These are phyloP conservation scores for Ariolimax columbianus DNA, from an alignment of 2,888 invertebrate genomes.

Conservation along the genomic window DNA sequence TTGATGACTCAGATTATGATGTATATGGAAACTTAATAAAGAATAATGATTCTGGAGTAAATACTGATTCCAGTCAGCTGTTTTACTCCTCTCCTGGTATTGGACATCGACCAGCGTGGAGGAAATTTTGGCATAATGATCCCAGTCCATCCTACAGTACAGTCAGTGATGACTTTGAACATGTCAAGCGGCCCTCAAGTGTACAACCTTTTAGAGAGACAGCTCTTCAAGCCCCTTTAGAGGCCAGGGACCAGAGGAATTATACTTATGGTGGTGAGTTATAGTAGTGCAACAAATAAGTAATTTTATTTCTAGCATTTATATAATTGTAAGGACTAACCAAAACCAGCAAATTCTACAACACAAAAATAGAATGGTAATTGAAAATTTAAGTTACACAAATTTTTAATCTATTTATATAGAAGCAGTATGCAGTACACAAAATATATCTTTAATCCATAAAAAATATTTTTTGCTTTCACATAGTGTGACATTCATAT, in stretches of 20 bases:
- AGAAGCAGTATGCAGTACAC: too few species aligned
- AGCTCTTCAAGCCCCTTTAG: constrained; percentile 69
- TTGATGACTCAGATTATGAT: constrained; percentile 40
- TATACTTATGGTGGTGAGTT: constrained; percentile 62
- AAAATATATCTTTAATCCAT: too few species aligned
- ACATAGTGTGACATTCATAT: background rate
- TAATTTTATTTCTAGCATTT: background rate
- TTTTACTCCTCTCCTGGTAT: constrained; percentile 53
- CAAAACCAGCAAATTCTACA: too few species aligned
- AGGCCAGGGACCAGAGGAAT: constrained; percentile 63
- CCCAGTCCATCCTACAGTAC: constrained; percentile 65
- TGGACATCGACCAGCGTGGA: constrained; percentile 63
- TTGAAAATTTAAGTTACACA: too few species aligned
- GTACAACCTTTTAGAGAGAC: constrained; percentile 68
- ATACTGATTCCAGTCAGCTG: constrained; percentile 64
- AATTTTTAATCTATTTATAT: too few species aligned
- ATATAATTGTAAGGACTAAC: background rate
- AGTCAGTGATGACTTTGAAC: constrained; percentile 51
- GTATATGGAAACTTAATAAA: constrained; percentile 53
- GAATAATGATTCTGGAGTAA: constrained; percentile 55
- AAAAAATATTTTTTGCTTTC: too few species aligned
- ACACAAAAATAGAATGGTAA: too few species aligned
- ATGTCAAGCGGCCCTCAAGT: background rate
- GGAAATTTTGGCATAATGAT: constrained; percentile 72
- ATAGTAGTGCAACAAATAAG: background rate